Base-by-base conservation (phyloP, 1,140 invertebrate genomes). In the Procambarus virginalis region DNA sequence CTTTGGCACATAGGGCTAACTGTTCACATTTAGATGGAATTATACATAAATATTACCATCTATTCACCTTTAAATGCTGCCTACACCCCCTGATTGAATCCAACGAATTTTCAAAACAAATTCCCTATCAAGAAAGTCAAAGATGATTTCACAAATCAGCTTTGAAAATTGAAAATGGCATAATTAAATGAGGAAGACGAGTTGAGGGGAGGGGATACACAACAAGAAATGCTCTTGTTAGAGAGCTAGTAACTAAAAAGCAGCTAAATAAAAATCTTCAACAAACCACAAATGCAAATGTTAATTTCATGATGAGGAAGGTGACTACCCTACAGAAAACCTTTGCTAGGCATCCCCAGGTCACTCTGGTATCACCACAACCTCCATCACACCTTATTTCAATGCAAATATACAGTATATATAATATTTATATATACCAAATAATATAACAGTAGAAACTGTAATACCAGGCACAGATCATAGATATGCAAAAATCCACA, bases 271-370 rank as follows among this genome's bases (percentile, higher is more conserved):
- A 46, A 68, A 46, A 68, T 73, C 34, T 55, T 34, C 81, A 12
- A 12, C 85, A 87, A 60, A 87, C 78, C 78, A 80, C 78, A 87
- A 86, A 81, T 77, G 79, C 77, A 80, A 60, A 34, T 55, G 46
- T 80, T 60, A 64, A 64, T 9, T 70, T 87, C 64, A 70, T 87
- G 77, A 60, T 80, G 80, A 80, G 64, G 60, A 73, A 77, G 76
- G 76, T 76, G 60, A 70, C 85, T 87, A 87, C 9, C 85, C 64
- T 87, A 87, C 85, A 80, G 78, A 80, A 87, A 87, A 87, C 78
- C 78, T 87, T 34, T 68, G 58, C 46, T 55, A 34, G 48, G 34
- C 85, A 70, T 87, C 85, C 85, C 64, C 64, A 81, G 85, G 85
- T 60, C 77, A 79, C 64, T n/a, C 34, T 81, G 85, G 78, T 34